phyloP scores from a whole-genome alignment of 2,797 vertebrate genomes.

The Poecilia velifera region DNA sequence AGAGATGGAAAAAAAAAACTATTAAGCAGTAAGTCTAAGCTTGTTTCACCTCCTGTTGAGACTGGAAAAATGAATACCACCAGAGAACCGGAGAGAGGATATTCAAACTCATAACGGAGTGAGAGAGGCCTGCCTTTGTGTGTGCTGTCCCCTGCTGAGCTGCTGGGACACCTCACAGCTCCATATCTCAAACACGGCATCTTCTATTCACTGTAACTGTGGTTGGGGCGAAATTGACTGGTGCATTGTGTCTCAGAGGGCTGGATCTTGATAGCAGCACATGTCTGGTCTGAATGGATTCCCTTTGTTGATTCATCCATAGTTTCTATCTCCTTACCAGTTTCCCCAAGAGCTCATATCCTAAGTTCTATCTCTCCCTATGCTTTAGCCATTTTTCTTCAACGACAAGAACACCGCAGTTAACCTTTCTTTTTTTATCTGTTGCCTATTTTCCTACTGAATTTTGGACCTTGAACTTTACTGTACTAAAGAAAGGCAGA shows the following conservation, averaged over 20 bases:
- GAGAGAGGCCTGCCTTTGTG: constrained; percentile 23
- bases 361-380: constrained; percentile 35
- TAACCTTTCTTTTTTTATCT: constrained; percentile 20
- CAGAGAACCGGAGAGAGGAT: constrained; percentile 26
- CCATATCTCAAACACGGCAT: constrained; percentile 48
- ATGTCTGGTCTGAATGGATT: constrained; percentile 65
- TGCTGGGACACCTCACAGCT: constrained; percentile 39
- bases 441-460: constrained; percentile 9
- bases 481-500: constrained; percentile 9
- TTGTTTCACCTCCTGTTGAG: constrained; percentile 32
- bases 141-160: constrained; percentile 33
- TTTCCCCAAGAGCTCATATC: constrained; percentile 43
- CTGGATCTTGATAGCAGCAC: constrained; percentile 62
- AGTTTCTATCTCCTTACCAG: constrained; percentile 52
- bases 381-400: constrained; percentile 55
- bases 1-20: not conserved
- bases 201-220: constrained; percentile 54
- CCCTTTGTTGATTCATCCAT: constrained; percentile 67
- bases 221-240: constrained; percentile 46
- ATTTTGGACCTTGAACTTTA: constrained; percentile 7
- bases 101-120: constrained; percentile 30
- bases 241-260: constrained; percentile 68
- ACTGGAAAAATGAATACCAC: constrained; percentile 15
- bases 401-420: constrained; percentile 24
- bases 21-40: constrained; percentile 16